A percentile compares a stretch with the other conserved stretches of the same genome.
phyloP scores from a whole-genome alignment of 2,113 vertebrate genomes.

The Panthera uncia region DNA sequence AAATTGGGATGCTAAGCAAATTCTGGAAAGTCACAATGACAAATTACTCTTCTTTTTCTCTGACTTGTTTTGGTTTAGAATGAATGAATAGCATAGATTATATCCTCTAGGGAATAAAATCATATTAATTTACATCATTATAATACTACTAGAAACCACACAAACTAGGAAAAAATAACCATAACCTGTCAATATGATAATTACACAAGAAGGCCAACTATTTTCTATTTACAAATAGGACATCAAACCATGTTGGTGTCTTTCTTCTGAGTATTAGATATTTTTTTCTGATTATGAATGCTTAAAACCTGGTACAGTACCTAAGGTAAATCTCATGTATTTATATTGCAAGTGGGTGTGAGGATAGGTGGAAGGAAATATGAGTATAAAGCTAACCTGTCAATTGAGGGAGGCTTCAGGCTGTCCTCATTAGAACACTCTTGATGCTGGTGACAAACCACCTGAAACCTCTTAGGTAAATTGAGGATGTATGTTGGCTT shows the following conservation, averaged over 20 bases:
- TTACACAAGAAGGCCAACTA: constrained; percentile 7
- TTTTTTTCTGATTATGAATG: neutral
- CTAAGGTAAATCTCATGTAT: neutral
- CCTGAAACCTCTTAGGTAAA: neutral
- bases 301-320: neutral
- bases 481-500: neutral
- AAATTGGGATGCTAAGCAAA: constrained; percentile 69
- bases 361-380: neutral
- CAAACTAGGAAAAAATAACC: constrained; percentile 59
- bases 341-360: neutral
- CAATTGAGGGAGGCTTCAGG: neutral
- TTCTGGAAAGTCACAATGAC: constrained; percentile 64
- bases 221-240: constrained; percentile 29
- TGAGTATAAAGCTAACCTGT: neutral
- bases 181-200: constrained; percentile 27
- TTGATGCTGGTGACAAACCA: neutral
- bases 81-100: constrained; percentile 42
- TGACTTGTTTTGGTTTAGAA: constrained; percentile 43
- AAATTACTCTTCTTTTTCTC: constrained; percentile 64
- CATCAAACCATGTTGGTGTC: neutral
- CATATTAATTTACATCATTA: constrained; percentile 64
- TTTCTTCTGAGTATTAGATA: neutral
- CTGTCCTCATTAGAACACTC: neutral
- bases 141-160: constrained; percentile 6
- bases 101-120: constrained; percentile 56